Conservation (phyloP, 1,140 invertebrate species). For the Protaetia brevitarsis region DNA sequence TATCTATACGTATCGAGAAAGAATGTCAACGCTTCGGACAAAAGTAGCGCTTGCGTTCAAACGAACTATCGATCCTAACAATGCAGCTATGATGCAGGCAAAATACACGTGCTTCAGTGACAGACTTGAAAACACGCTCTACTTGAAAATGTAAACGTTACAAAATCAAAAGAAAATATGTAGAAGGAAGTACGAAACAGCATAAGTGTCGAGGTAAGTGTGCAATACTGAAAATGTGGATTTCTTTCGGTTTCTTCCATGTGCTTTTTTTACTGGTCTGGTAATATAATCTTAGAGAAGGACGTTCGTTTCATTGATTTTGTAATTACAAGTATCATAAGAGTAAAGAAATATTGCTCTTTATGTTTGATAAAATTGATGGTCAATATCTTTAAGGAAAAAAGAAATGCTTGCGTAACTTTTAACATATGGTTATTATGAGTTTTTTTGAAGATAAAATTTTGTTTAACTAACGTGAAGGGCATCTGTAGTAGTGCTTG, state of each 20-base stretch:
- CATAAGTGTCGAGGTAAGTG: not conserved
- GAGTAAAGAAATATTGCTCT: not conserved
- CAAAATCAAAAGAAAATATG: not conserved
- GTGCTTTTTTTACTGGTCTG: not conserved
- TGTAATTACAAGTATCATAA: too few species aligned
- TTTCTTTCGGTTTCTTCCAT: not conserved
- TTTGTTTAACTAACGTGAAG: too few species aligned
- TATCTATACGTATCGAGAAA: not conserved
- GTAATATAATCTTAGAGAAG: not conserved
- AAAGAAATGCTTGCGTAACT: too few species aligned
- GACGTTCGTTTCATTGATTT: not conserved
- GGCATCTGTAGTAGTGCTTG: too few species aligned
- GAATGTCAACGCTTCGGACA: not conserved
- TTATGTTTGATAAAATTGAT: not conserved
- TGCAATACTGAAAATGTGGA: not conserved
- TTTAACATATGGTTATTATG: too few species aligned
- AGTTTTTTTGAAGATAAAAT: too few species aligned
- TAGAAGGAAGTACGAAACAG: not conserved
- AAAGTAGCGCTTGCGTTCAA: slow-evolving; percentile 4
- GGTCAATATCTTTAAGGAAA: too few species aligned
- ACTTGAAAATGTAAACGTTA: slow-evolving; percentile 5
- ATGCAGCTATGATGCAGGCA: slow-evolving; percentile 11
- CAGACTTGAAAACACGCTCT: not conserved
- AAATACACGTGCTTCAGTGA: not conserved
- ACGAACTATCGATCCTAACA: not conserved